Evolutionary conservation across 2,888 invertebrate species (phyloP), one percentile per base, ranked within the genome.

Genomic region (Trichogramma evanescens): DNA sequence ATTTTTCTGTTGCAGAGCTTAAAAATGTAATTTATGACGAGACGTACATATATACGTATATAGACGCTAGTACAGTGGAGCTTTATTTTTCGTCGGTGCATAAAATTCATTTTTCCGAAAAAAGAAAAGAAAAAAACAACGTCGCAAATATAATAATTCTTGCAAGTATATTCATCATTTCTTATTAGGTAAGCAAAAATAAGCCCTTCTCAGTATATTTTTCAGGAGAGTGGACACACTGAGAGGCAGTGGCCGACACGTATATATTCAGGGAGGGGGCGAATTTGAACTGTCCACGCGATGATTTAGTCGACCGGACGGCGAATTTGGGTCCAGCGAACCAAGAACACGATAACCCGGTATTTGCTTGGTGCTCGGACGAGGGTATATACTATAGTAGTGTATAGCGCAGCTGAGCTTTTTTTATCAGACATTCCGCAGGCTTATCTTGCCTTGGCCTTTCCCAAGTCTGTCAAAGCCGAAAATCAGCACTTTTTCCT

Each of bases 271-370:
- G 58, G 52, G 59, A 26, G 55, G 56, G 59, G 64, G 59, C 64
- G 62, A 54, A 48, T 61, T 66, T 57, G 59, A 53, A 61, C 59
- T 61, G 61, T 58, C 59, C 59, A 53, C 56, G 26, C 26, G 54
- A 66, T 67, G 68, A 68, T 66, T 68, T 66, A 68, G 65, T 51
- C 63, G 65, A 61, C 63, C 66, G 60, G 67, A 69, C 69, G 63
- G 65, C 64, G 64, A 62, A 68, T 69, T 65, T 64, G 60, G 58
- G 63, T 63, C 66, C 69, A 70, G 66, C 67, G 67, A 69, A 69
- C 69, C 69, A 68, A 67, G 66, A 69, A 69, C 66, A 64, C 62
- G 68, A 69, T 69, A 69, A 66, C 66, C 67, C 65, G 63, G 59
- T 59, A 61, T 55, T 59, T 61, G 59, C 59, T 44, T 48, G 10